These are phyloP conservation scores for Leptothorax acervorum DNA, from an alignment of 2,888 invertebrate species.

Conservation along the genomic window DNA sequence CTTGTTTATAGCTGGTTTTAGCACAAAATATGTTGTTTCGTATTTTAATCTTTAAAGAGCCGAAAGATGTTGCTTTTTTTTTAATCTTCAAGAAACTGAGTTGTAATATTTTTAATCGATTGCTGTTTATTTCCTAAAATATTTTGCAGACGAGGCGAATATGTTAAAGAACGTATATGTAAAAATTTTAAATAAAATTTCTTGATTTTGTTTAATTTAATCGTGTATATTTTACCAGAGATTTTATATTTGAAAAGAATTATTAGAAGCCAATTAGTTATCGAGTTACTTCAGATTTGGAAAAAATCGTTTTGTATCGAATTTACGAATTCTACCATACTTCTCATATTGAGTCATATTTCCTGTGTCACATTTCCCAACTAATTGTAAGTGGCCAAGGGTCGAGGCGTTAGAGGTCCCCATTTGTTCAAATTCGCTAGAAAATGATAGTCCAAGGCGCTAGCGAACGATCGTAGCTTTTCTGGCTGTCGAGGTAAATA, in stretches of 20 bases:
- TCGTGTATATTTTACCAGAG: not conserved
- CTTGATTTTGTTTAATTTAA: not conserved
- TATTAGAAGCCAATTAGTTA: not conserved
- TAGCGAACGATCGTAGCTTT: conserved; percentile 47
- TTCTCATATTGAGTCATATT: not conserved
- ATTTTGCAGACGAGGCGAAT: not conserved
- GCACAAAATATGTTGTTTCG: not conserved
- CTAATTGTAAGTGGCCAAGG: not conserved
- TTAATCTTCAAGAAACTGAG: not conserved
- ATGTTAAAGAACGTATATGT: not conserved
- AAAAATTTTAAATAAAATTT: not conserved
- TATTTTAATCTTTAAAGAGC: conserved; percentile 16
- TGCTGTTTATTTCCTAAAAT: not conserved
- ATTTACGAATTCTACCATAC: not conserved
- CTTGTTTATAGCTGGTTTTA: conserved; percentile 4
- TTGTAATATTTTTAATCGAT: not conserved
- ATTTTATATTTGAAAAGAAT: not conserved
- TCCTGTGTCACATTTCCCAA: not conserved
- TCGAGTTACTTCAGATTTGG: not conserved
- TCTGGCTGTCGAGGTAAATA: conserved; percentile 67
- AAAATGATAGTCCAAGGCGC: conserved; percentile 12
- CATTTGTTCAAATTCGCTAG: not conserved
- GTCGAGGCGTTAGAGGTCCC: not conserved
- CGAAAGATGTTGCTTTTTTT: not conserved
- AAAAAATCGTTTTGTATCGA: not conserved